Base-by-base conservation (phyloP, 2,113 vertebrate genomes). In the Heterochromis multidens region DNA sequence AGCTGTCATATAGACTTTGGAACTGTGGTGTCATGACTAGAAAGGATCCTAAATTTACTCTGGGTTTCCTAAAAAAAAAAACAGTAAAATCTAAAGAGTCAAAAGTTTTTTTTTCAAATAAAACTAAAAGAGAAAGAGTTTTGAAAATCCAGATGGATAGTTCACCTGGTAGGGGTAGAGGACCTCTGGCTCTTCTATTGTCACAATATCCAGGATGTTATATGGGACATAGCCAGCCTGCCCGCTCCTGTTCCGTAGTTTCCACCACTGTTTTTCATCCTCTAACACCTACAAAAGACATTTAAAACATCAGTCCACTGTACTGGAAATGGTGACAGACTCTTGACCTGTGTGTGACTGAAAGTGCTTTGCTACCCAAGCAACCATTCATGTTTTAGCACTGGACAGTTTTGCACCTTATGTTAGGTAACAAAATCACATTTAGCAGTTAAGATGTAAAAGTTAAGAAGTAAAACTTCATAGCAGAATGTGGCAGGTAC, bases 201-300 rank as follows among this genome's bases (percentile, higher is more conserved):
- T 96, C 58, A 97, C 92, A 63, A 98, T 94, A 2, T 96, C 96
- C 92, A 99, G 96, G 78, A 99, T 97, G 89, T 98, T 99, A 83
- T 95, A 96, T 0, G 98, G 98, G 63, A 99, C 98, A 0, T 97
- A 99, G 58, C 99, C 99, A 0, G 97, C 89, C 95, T 99, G 97
- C 13, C 98, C 98, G 0, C 97, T 98, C 85, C 97, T 95, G 87
- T 97, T 99, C 59, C 97, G 94, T 77, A 99, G 81, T 90, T 98
- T 99, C 98, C 99, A 99, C 98, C 98, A 99, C 92, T 99, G 98
- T 89, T 97, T 97, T 63, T 96, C 96, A 12, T 98, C 97, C 79
- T 99, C 98, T 81, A 99, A 81, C 83, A 99, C 97, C 99, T 99
- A 92, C 1, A 76, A 82, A 8, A 77, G 37, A 79, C 9, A 49